Conservation (phyloP, 2,113 vertebrate species). For the Brachyistius frenatus region DNA sequence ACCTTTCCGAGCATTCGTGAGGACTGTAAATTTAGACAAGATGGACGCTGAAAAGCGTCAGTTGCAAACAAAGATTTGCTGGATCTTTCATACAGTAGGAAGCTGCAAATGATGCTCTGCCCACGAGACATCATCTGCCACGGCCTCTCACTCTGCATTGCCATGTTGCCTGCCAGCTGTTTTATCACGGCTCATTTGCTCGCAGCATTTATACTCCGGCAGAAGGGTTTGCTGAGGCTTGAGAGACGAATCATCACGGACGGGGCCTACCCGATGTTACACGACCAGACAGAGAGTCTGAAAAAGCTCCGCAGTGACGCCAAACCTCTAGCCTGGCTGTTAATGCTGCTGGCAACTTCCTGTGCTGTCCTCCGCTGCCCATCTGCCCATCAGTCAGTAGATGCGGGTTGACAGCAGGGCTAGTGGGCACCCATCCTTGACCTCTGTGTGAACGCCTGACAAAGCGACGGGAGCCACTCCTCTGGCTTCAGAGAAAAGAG, state of each 20-base stretch:
- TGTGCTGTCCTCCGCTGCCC: slow-evolving; percentile 42
- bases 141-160: slow-evolving; percentile 67
- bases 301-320: slow-evolving; percentile 32
- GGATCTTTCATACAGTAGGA: slow-evolving; percentile 59
- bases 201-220: slow-evolving; percentile 64
- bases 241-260: slow-evolving; percentile 49
- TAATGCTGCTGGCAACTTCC: slow-evolving; percentile 36
- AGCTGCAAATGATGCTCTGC: slow-evolving; percentile 72
- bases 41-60: slow-evolving; percentile 19
- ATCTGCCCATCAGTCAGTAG: slow-evolving; percentile 56
- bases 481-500: slow-evolving; percentile 61
- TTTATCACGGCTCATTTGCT: slow-evolving; percentile 79
- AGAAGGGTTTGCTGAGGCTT: slow-evolving; percentile 61
- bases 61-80: slow-evolving; percentile 53
- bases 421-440: slow-evolving; percentile 61
- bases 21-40: not conserved
- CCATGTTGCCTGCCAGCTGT: slow-evolving; percentile 80
- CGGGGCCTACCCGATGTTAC: slow-evolving; percentile 16
- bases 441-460: slow-evolving; percentile 66
- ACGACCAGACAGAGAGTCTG: slow-evolving; percentile 28
- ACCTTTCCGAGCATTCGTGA: not conserved
- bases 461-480: slow-evolving; percentile 52
- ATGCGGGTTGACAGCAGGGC: slow-evolving; percentile 63
- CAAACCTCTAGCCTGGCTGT: slow-evolving; percentile 33
- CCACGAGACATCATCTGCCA: slow-evolving; percentile 72